Conservation (phyloP, 2,888 invertebrate species). For the Linyphia triangularis region DNA sequence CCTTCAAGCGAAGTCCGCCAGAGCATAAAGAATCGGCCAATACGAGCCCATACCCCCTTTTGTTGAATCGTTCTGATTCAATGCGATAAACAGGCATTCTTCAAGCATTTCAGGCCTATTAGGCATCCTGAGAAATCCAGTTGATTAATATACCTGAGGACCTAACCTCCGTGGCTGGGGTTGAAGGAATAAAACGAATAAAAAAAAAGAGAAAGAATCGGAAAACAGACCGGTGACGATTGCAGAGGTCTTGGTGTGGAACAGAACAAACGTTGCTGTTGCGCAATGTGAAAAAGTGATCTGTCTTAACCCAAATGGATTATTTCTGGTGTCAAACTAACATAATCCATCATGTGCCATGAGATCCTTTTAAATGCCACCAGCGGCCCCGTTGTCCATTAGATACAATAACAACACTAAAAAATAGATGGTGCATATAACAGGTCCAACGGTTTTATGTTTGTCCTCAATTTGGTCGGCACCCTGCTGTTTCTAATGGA, state of each 20-base stretch:
- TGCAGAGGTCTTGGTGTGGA: conserved; percentile 7
- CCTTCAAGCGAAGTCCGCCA: neutral
- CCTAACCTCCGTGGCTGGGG: conserved; percentile 34
- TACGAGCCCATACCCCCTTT: conserved; percentile 2
- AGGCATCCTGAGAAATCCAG: conserved; percentile 11
- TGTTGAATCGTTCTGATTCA: conserved; percentile 29
- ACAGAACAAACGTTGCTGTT: conserved; percentile 34
- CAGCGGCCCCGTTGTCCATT: conserved; percentile 62
- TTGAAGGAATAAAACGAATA: conserved; percentile 35
- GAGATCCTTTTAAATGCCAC: conserved; percentile 57
- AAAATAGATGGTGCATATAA: conserved; percentile 37
- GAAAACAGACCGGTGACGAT: neutral
- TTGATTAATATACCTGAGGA: conserved; percentile 67
- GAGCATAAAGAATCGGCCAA: conserved; percentile 48
- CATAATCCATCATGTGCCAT: conserved; percentile 68
- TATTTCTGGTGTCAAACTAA: conserved; percentile 68
- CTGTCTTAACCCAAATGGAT: conserved; percentile 69
- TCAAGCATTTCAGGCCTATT: conserved; percentile 61
- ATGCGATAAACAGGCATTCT: conserved; percentile 61
- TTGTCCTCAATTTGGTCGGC: conserved; percentile 72
- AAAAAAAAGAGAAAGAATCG: conserved; percentile 22
- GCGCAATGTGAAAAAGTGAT: conserved; percentile 50
- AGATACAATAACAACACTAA: conserved; percentile 64
- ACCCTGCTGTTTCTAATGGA: conserved; percentile 49
- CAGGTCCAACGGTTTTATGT: conserved; percentile 63